These are phyloP conservation scores for Casuarius casuarius DNA, from an alignment of 2,113 vertebrate species.

Conservation along the genomic window DNA sequence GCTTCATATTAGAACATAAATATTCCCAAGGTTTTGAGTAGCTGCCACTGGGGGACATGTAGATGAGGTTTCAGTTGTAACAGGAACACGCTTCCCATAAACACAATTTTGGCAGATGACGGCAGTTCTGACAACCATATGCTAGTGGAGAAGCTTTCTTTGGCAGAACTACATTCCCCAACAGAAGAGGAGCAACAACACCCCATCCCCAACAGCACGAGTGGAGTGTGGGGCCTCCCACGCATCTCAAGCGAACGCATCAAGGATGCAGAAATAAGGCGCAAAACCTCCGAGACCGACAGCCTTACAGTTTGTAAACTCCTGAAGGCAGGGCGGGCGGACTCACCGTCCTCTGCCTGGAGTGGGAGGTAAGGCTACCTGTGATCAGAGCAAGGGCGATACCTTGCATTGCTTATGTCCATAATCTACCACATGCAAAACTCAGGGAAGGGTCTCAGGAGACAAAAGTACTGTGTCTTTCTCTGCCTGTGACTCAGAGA, in stretches of 20 bases:
- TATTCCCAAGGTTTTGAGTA: neutral
- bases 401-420: neutral
- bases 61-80: neutral
- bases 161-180: neutral
- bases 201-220: neutral
- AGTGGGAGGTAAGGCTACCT: neutral
- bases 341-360: neutral
- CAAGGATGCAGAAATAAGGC: neutral
- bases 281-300: neutral
- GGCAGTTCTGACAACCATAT: fast-evolving
- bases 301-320: neutral
- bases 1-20: neutral
- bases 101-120: neutral
- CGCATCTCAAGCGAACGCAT: neutral
- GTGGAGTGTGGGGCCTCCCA: neutral
- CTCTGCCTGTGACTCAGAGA: neutral
- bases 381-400: neutral
- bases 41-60: neutral
- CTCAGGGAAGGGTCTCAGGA: fast-evolving
- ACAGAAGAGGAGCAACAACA: neutral
- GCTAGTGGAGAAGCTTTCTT: neutral
- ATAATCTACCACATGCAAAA: fast-evolving
- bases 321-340: neutral
- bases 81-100: neutral
- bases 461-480: neutral